Percentiles rank a stretch among this genome's conserved stretches.
Evolutionary conservation across 2,113 vertebrate genomes (phyloP).

Genomic region (Strix uralensis): DNA sequence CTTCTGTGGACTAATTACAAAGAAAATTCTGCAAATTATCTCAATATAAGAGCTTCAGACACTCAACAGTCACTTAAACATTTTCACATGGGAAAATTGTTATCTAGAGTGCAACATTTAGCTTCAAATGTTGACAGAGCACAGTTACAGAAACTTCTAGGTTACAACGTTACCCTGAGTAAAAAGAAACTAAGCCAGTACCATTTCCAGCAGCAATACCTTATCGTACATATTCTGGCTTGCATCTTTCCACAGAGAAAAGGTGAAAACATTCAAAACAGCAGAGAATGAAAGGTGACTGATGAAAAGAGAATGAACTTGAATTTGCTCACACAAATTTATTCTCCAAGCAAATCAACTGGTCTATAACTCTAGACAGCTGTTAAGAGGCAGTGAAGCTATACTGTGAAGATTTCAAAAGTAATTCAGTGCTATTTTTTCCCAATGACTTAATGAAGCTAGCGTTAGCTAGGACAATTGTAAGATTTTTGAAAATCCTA

Average conservation of each 20-base stretch:
- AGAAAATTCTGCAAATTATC: conserved; percentile 18
- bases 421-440: background rate
- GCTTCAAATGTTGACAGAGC: background rate
- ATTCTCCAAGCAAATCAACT: background rate
- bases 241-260: background rate
- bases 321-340: background rate
- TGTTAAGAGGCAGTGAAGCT: background rate
- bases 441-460: background rate
- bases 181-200: background rate
- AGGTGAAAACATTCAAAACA: background rate
- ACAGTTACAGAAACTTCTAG: background rate
- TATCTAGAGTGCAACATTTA: background rate
- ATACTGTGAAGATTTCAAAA: background rate
- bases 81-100: background rate
- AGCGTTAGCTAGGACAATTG: background rate
- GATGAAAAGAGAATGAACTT: background rate
- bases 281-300: background rate
- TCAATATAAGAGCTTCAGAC: background rate
- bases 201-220: background rate
- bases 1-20: conserved; percentile 81
- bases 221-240: background rate
- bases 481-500: background rate
- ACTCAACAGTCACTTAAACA: background rate
- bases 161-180: background rate
- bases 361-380: background rate